Base-by-base conservation (phyloP, 92 coral and sea anemone species). In the Porites evermanni region DNA sequence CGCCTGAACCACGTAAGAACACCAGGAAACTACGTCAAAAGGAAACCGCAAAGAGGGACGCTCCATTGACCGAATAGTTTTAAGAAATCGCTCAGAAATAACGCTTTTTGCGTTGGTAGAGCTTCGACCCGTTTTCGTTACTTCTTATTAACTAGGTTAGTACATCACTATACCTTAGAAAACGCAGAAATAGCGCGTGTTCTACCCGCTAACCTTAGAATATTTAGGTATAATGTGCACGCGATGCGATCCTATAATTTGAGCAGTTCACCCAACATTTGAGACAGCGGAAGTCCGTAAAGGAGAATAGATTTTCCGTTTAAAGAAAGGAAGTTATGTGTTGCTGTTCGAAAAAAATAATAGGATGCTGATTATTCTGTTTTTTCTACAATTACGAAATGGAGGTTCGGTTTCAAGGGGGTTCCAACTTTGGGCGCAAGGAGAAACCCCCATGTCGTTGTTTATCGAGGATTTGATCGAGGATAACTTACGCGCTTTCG, bases 271-370 rank as follows among this genome's bases (percentile, higher is more conserved):
- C 47, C n/a, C 58, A 67, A 63, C 18, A 17, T 2, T 18, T 20
- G 8, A 29, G 14, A n/a, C 82, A 78, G 71, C 82, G 82, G 71
- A 78, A 63, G 82, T 65, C 56, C n/a, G 21, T 60, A 47, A 4
- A 38, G 23, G 60, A 74, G 53, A 64, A 63, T 53, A 53, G 20
- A 53, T 74, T 74, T 74, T 53, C 64, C 78, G 24, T 74, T 53
- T 74, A 58, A 44, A 24, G 12, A 53, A 21, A 19, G 20, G 38
- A 54, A 81, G 69, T 12, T 47, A 54, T 69, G 69, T 29, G 58
- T 70, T 4, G 74, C 56, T 32, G 54, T 69, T 17, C 64, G 47
- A 70, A 61, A 16, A 59, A 51, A 16, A 53, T 20, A 74, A 19
- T 29, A 52, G 26, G 38, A 53, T 74, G 60, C 18, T 21, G 1